phyloP scores from a whole-genome alignment of 2,797 vertebrate species.

The Tragelaphus eurycerus region DNA sequence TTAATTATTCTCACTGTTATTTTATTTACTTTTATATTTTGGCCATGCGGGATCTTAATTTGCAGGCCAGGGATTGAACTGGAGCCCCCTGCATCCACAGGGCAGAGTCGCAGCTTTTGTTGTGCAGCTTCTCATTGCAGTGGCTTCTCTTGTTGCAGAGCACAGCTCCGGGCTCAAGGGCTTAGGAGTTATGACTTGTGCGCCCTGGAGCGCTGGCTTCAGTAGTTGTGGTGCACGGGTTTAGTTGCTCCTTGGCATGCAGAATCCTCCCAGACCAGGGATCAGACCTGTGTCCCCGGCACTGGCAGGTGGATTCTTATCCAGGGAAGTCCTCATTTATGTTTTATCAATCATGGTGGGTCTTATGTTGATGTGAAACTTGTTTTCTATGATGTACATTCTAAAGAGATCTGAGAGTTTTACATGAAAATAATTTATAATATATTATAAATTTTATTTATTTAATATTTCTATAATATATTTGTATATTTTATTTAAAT shows the following conservation, averaged over 20 bases:
- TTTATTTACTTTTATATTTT: neutral
- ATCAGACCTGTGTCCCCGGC: neutral
- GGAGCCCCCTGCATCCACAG: neutral
- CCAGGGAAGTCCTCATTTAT: neutral
- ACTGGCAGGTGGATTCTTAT: neutral
- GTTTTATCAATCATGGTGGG: neutral
- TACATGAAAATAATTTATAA: neutral
- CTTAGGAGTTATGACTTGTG: neutral
- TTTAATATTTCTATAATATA: neutral
- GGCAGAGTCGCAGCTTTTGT: neutral
- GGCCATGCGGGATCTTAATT: neutral
- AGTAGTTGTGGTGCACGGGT: neutral
- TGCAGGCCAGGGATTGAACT: neutral
- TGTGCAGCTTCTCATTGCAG: neutral
- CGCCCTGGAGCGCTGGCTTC: accelerated
- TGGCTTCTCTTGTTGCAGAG: neutral
- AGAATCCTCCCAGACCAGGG: neutral
- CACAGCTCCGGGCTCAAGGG: neutral
- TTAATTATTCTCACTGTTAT: neutral
- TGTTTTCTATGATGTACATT: neutral
- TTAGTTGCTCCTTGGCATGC: neutral
- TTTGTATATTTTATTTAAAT: no score
- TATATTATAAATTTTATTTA: neutral
- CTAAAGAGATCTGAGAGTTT: neutral
- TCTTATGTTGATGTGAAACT: neutral